These are phyloP conservation scores for Hyla sarda DNA, from an alignment of 2,113 vertebrate species.

Conservation along the genomic window DNA sequence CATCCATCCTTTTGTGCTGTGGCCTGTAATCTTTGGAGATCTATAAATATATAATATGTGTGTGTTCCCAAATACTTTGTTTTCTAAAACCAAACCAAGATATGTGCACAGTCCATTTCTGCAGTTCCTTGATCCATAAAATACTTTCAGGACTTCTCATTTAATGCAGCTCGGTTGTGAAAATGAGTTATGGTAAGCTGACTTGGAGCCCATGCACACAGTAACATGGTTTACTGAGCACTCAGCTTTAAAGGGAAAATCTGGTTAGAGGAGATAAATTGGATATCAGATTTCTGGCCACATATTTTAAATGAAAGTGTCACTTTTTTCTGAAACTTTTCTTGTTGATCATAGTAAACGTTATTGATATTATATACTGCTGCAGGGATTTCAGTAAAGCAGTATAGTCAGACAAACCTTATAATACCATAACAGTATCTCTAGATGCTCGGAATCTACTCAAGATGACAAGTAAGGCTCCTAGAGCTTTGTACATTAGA, in stretches of 20 bases:
- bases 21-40: no score
- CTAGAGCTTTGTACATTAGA: neutral
- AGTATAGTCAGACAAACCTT: no score
- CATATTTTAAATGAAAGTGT: conserved; percentile 18
- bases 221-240: conserved; percentile 41
- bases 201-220: conserved; percentile 3
- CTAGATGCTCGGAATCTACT: neutral
- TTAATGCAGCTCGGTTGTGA: conserved; percentile 33
- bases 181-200: conserved; percentile 18
- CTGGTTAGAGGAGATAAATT: conserved; percentile 36
- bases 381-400: no score
- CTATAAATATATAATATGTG: no score
- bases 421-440: neutral
- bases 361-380: neutral
- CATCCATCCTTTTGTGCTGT: no score
- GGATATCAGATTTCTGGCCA: conserved; percentile 32
- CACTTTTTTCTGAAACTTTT: conserved; percentile 3
- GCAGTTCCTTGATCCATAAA: conserved; percentile 33
- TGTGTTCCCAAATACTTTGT: no score
- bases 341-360: neutral
- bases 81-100: neutral
- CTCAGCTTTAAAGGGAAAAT: conserved; percentile 22
- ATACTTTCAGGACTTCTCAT: conserved; percentile 34
- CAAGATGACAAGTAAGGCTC: neutral
- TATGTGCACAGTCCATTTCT: neutral